phyloP scores from a whole-genome alignment of 2,113 vertebrate genomes.

The Nerophis ophidion region DNA sequence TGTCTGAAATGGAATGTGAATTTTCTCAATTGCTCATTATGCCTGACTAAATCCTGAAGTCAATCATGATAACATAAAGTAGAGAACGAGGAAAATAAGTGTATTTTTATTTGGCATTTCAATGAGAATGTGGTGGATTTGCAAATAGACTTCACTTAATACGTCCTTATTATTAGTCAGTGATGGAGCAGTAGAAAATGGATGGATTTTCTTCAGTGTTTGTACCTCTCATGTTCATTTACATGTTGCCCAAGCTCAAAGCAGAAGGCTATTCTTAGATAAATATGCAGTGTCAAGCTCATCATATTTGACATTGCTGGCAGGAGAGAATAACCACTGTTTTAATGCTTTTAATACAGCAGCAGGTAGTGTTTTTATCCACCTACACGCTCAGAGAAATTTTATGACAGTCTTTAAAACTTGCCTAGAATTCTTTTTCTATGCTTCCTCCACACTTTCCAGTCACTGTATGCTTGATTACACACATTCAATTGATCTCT shows the following conservation, averaged over 20 bases:
- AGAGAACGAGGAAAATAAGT: not conserved
- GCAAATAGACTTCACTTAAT: not conserved
- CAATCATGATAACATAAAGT: not conserved
- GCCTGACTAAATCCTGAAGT: not conserved
- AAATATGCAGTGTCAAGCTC: not conserved
- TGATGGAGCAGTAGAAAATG: no score
- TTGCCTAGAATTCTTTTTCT: slow-evolving; percentile 42
- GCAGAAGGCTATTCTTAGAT: not conserved
- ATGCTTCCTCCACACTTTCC: slow-evolving; percentile 23
- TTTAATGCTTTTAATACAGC: not conserved
- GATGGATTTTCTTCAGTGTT: not conserved
- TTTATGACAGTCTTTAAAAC: not conserved
- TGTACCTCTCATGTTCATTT: not conserved
- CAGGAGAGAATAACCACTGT: not conserved
- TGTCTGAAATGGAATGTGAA: not conserved
- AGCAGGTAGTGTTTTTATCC: not conserved
- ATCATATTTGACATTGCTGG: not conserved
- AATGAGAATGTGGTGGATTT: not conserved
- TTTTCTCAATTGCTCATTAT: not conserved
- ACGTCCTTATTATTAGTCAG: no score
- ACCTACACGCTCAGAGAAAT: not conserved
- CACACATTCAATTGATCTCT: slow-evolving; percentile 43
- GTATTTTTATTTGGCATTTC: not conserved
- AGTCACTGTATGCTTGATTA: slow-evolving; percentile 39
- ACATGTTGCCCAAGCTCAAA: not conserved